A percentile compares a stretch with the other conserved stretches of the same genome.
These are phyloP conservation scores for Pycnomerus fuliginosus DNA, from an alignment of 2,888 invertebrate genomes.

Conservation along the genomic window DNA sequence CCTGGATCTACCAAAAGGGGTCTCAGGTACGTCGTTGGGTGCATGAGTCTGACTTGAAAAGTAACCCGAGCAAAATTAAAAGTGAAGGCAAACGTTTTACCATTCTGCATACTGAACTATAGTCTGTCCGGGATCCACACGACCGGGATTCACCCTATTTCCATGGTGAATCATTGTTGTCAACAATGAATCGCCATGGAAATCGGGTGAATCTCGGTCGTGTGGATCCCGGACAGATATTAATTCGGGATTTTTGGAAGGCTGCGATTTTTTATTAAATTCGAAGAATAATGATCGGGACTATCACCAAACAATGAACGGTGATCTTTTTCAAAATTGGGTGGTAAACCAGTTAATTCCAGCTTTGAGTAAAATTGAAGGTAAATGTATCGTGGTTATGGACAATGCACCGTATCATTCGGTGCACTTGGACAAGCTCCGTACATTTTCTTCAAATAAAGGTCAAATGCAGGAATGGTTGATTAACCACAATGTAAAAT, in stretches of 20 bases:
- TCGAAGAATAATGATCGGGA: constrained; percentile 7
- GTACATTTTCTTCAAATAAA: constrained; percentile 6
- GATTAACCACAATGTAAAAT: constrained; percentile 10
- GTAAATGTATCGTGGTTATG: constrained; percentile 11
- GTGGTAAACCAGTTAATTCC: constrained; percentile 44
- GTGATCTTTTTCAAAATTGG: constrained; percentile 61
- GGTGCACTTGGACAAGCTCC: constrained; percentile 3
- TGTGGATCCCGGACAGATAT: no score
- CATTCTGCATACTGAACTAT: constrained; percentile 7
- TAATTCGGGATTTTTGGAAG: constrained; percentile 4
- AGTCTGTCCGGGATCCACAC: no score
- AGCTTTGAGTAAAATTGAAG: constrained; percentile 6
- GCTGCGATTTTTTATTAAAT: constrained; percentile 4
- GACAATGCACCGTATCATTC: constrained; percentile 11
- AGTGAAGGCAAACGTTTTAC: constrained; percentile 7
- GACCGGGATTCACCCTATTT: no score
- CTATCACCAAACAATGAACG: constrained; percentile 11
- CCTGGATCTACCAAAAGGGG: constrained; percentile 8
- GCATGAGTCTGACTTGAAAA: neutral
- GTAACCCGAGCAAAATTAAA: constrained; percentile 4
- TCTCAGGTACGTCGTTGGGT: constrained; percentile 3
- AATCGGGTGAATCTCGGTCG: no score
- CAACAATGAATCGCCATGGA: no score
- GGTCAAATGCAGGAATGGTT: constrained; percentile 24
- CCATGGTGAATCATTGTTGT: no score